Evolutionary conservation across 2,797 vertebrate species (phyloP).

Genomic region (Anguilla pacifica): DNA sequence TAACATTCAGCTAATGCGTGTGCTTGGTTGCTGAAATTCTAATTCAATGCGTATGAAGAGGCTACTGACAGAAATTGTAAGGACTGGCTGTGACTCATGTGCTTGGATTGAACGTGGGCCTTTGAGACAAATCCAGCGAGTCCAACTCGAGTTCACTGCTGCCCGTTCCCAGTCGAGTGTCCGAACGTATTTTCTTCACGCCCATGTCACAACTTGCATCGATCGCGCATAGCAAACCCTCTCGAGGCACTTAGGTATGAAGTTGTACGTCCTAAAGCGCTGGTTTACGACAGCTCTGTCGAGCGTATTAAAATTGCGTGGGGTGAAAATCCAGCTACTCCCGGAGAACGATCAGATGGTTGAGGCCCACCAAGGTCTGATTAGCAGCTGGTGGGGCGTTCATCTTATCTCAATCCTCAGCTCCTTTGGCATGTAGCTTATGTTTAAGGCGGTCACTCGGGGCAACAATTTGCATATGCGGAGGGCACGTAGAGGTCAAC

Average conservation of each 20-base stretch:
- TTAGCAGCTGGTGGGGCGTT: background rate
- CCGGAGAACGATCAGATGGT: slow-evolving; percentile 24
- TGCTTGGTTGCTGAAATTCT: too few relatives aligned
- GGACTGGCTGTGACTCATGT: too few relatives aligned
- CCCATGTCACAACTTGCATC: slow-evolving; percentile 9
- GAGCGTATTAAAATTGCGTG: slow-evolving; percentile 8
- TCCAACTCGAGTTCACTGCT: background rate
- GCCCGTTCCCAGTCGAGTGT: background rate
- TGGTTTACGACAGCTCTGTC: slow-evolving; percentile 35
- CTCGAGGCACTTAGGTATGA: slow-evolving; percentile 31
- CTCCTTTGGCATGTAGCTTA: background rate
- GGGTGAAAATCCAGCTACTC: slow-evolving; percentile 11
- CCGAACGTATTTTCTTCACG: background rate
- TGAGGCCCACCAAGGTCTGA: background rate
- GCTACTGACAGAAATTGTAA: too few relatives aligned
- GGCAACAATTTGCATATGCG: background rate
- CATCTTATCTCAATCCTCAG: background rate
- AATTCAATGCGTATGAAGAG: too few relatives aligned
- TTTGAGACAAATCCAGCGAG: background rate
- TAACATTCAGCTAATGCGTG: too few relatives aligned
- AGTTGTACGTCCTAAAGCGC: slow-evolving; percentile 39
- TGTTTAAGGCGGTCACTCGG: background rate
- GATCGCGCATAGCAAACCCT: slow-evolving; percentile 13
- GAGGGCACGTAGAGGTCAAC: background rate
- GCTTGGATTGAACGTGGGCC: too few relatives aligned